Percentiles rank a stretch among this genome's conserved stretches.
phyloP scores from a whole-genome alignment of 1,140 invertebrate genomes.

The Tyrophagus putrescentiae region DNA sequence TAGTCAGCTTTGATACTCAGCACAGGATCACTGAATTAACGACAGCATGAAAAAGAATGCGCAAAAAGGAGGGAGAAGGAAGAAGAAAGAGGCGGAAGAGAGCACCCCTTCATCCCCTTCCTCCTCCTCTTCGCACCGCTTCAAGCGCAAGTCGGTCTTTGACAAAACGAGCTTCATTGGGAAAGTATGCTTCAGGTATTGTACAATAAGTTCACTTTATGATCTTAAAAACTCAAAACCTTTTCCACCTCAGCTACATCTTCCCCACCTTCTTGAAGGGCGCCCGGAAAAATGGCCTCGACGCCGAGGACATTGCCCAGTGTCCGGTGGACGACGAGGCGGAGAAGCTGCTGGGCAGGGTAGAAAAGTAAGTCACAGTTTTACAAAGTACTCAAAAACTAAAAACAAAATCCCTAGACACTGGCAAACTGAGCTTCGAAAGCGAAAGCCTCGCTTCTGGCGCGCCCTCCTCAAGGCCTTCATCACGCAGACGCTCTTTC shows the following conservation, averaged over 20 bases:
- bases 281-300: not conserved
- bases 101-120: too few species aligned
- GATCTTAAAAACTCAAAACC: not conserved
- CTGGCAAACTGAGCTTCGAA: slow-evolving; percentile 16
- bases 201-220: not conserved
- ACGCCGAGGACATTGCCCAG: not conserved
- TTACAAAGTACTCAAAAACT: not conserved
- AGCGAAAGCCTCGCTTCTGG: not conserved
- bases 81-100: too few species aligned
- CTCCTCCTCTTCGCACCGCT: too few species aligned
- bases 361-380: slow-evolving; percentile 3
- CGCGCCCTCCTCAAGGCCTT: not conserved
- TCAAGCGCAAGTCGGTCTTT: not conserved
- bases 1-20: too few species aligned
- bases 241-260: too few species aligned
- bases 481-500: not conserved
- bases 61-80: too few species aligned
- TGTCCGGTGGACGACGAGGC: not conserved
- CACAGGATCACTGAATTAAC: too few species aligned
- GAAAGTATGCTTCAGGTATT: not conserved
- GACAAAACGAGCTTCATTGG: not conserved
- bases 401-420: not conserved
- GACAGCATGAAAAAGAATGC: too few species aligned
- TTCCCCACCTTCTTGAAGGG: not conserved
- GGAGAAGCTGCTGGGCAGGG: not conserved